Evolutionary conservation across 2,888 invertebrate genomes (phyloP).

Genomic region (Agrenia bidenticulata): DNA sequence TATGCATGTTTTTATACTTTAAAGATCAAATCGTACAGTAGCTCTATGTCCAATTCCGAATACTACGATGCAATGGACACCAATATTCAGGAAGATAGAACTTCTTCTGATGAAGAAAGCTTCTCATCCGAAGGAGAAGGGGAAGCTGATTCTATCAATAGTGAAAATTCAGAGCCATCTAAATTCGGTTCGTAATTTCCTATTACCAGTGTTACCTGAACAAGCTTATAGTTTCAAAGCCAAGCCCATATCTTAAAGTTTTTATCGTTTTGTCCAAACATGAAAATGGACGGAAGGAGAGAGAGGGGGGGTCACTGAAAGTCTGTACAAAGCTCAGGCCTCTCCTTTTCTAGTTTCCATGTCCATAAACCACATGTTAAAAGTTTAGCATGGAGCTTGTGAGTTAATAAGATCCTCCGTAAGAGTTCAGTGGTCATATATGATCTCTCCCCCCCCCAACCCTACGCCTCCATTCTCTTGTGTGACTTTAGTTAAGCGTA

Average conservation of each 20-base stretch:
- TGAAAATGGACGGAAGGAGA: neutral
- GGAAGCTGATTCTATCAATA: slow-evolving; percentile 52
- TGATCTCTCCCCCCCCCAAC: no score
- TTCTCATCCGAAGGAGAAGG: slow-evolving; percentile 53
- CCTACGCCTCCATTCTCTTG: no score
- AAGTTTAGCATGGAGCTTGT: no score
- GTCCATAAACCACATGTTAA: no score
- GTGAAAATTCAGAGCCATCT: slow-evolving; percentile 51
- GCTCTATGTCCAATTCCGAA: slow-evolving; percentile 73
- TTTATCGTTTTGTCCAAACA: neutral
- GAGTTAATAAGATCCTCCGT: no score
- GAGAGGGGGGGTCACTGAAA: neutral
- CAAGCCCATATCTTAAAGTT: no score
- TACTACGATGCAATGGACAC: slow-evolving; percentile 79
- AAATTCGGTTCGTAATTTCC: slow-evolving; percentile 49
- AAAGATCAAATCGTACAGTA: slow-evolving; percentile 62
- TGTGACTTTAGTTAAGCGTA: no score
- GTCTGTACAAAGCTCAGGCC: no score
- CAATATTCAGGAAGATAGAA: slow-evolving; percentile 51
- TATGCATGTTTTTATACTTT: slow-evolving; percentile 9
- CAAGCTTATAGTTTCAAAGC: no score
- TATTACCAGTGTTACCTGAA: neutral
- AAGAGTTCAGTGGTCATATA: no score
- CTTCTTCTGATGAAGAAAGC: slow-evolving; percentile 52
- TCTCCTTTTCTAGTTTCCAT: no score